Percentiles rank a stretch among this genome's conserved stretches.
Evolutionary conservation across 2,113 vertebrate genomes (phyloP).

Genomic region (Antechinus stuartii): DNA sequence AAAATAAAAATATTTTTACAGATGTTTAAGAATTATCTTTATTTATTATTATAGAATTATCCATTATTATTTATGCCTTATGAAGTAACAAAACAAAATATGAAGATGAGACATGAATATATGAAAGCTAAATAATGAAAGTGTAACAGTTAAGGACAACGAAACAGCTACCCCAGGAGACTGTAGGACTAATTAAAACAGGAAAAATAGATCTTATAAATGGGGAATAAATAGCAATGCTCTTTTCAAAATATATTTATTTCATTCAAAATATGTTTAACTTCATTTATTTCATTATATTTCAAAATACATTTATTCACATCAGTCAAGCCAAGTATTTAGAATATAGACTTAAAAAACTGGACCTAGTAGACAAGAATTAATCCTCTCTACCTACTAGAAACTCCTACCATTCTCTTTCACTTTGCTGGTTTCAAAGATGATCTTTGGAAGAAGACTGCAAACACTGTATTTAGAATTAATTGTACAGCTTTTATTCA

Average conservation of each 20-base stretch:
- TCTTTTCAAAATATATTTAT: too few species aligned
- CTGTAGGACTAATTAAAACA: too few species aligned
- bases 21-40: not conserved
- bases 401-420: not conserved
- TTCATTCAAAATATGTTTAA: too few species aligned
- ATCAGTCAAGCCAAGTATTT: too few species aligned
- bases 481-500: not conserved
- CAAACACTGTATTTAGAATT: not conserved
- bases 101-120: not conserved
- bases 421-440: too few species aligned
- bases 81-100: not conserved
- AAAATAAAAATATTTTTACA: not conserved
- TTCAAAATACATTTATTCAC: too few species aligned
- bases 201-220: too few species aligned
- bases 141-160: not conserved
- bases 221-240: too few species aligned
- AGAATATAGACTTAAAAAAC: too few species aligned
- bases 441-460: not conserved
- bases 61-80: too few species aligned
- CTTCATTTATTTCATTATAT: too few species aligned
- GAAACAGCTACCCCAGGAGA: not conserved
- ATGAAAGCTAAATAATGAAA: not conserved
- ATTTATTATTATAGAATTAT: not conserved
- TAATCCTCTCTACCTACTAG: not conserved
- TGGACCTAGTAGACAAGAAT: not conserved